Evolutionary conservation across 2,888 invertebrate species (phyloP).

Genomic region (Heterodera filipjevi): DNA sequence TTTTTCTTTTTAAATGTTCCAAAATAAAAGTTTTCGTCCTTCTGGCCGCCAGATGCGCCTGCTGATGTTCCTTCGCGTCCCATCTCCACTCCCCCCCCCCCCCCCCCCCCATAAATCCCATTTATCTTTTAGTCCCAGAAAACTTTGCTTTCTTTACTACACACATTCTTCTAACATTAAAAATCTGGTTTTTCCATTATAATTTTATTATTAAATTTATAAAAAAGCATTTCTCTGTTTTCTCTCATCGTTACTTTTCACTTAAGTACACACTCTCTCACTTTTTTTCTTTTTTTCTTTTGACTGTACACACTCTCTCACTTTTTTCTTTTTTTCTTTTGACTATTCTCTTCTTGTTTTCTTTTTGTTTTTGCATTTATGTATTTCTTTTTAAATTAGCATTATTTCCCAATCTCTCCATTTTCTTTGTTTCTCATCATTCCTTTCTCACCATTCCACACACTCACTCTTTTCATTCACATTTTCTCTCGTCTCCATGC

Average conservation of each 20-base stretch:
- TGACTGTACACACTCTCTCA: background rate
- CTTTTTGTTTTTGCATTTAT: no score
- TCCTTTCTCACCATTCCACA: background rate
- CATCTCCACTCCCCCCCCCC: background rate
- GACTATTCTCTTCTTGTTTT: no score
- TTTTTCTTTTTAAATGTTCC: no score
- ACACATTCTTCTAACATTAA: background rate
- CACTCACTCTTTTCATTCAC: background rate
- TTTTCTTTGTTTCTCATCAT: background rate
- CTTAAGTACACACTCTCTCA: no score
- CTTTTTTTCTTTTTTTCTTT: no score
- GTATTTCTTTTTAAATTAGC: no score
- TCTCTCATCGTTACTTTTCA: no score
- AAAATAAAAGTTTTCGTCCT: background rate
- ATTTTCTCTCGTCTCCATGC: background rate
- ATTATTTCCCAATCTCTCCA: no score
- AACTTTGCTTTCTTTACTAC: background rate
- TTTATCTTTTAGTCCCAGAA: background rate
- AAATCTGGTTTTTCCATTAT: no score
- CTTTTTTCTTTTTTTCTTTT: no score
- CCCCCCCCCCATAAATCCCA: background rate
- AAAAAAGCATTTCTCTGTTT: no score
- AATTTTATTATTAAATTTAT: no score
- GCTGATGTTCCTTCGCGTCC: background rate
- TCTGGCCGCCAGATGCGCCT: constrained; percentile 14